A percentile compares a stretch with the other conserved stretches of the same genome.
These are phyloP conservation scores for Platyrinchus mystaceus DNA, from an alignment of 2,797 vertebrate genomes.

Conservation along the genomic window DNA sequence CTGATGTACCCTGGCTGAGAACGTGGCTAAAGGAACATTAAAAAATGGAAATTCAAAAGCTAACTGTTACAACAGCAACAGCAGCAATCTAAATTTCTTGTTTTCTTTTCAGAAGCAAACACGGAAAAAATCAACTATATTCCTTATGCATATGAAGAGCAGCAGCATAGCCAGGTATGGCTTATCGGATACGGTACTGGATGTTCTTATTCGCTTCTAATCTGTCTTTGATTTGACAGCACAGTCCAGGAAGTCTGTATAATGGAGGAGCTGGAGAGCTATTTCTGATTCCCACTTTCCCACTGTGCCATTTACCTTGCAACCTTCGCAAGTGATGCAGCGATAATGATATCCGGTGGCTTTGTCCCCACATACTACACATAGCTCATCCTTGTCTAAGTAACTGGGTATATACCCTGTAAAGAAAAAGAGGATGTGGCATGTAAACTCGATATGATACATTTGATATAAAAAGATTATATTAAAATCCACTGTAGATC, in stretches of 20 bases:
- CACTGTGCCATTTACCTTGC: constrained; percentile 85
- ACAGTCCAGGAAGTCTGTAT: constrained; percentile 12
- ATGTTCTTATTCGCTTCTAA: constrained; percentile 26
- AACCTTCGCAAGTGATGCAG: constrained; percentile 98
- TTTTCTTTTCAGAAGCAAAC: constrained; percentile 19
- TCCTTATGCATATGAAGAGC: constrained; percentile 27
- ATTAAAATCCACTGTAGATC: not conserved
- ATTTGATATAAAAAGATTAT: not conserved
- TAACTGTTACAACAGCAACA: not conserved
- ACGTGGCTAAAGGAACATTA: not conserved
- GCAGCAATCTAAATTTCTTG: not conserved
- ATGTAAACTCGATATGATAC: not conserved
- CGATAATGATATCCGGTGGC: constrained; percentile 98
- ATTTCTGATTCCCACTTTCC: constrained; percentile 39
- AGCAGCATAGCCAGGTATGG: not conserved
- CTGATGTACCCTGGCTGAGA: not conserved
- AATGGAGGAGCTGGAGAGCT: constrained; percentile 19
- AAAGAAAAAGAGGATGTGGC: constrained; percentile 33
- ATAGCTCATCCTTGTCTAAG: constrained; percentile 98
- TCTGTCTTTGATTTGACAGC: not conserved
- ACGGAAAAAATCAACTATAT: not conserved
- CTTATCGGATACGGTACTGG: not conserved
- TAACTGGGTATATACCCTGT: constrained; percentile 98
- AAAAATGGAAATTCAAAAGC: not conserved
- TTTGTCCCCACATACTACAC: constrained; percentile 97